A percentile compares a stretch with the other conserved stretches of the same genome.
These are phyloP conservation scores for Cydia fagiglandana DNA, from an alignment of 1,140 invertebrate genomes.

Conservation along the genomic window DNA sequence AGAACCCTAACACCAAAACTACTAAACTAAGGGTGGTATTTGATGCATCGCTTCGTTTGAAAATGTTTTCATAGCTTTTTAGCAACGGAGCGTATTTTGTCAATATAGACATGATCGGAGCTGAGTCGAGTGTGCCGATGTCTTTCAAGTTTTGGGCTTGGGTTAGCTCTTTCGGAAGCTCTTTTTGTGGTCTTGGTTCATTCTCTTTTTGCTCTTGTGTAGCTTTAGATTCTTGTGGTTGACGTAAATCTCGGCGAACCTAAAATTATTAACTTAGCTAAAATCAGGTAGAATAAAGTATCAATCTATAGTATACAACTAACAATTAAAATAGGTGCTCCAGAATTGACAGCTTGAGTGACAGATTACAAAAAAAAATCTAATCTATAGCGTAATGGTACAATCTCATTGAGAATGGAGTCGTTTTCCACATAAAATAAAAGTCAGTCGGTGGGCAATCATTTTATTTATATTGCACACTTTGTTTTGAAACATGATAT, in stretches of 20 bases:
- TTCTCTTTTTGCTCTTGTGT: not conserved
- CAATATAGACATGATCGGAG: not conserved
- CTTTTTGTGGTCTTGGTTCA: not conserved
- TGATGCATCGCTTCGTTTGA: not conserved
- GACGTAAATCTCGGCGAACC: constrained; percentile 49
- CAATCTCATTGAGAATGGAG: too few relatives aligned
- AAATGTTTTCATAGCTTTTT: not conserved
- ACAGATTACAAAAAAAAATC: too few relatives aligned
- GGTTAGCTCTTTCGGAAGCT: not conserved
- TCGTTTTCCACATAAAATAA: too few relatives aligned
- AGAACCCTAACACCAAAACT: not conserved
- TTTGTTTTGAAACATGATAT: too few relatives aligned
- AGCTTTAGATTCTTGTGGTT: not conserved
- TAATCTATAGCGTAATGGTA: too few relatives aligned
- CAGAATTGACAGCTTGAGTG: too few relatives aligned
- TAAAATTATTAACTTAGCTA: constrained; percentile 26
- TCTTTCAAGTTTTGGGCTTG: not conserved
- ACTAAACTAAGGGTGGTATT: not conserved
- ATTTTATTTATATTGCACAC: too few relatives aligned
- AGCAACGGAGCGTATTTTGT: not conserved
- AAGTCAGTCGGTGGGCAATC: too few relatives aligned
- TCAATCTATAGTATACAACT: too few relatives aligned
- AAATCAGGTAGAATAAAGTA: too few relatives aligned
- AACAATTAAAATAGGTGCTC: too few relatives aligned
- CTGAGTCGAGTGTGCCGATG: not conserved